phyloP scores from a whole-genome alignment of 2,888 invertebrate species.

The Thecocarcelia acutangulata region DNA sequence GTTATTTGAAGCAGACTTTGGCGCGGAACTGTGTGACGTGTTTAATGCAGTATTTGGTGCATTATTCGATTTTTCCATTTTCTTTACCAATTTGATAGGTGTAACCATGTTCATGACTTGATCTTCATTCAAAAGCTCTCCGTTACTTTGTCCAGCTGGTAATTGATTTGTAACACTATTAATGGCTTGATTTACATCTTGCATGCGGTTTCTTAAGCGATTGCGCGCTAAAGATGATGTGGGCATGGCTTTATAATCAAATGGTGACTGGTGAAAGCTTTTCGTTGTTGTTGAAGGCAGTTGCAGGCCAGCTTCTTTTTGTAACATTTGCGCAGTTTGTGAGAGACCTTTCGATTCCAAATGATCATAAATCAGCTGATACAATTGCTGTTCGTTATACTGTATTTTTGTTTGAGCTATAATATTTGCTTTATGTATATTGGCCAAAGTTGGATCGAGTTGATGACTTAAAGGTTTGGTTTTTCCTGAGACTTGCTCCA shows the following conservation, averaged over 20 bases:
- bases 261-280: constrained; percentile 80
- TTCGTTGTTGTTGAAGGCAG: constrained; percentile 78
- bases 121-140: constrained; percentile 67
- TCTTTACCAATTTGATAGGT: constrained; percentile 77
- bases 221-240: constrained; percentile 75
- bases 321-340: constrained; percentile 88
- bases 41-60: constrained; percentile 3
- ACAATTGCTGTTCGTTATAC: constrained; percentile 95
- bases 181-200: constrained; percentile 76
- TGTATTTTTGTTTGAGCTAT: constrained; percentile 97
- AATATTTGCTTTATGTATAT: constrained; percentile 95
- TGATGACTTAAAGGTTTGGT: constrained; percentile 89
- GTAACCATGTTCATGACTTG: constrained; percentile 68
- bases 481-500: constrained; percentile 95
- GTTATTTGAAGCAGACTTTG: constrained; percentile 43
- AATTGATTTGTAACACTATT: constrained; percentile 52
- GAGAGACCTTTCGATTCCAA: constrained; percentile 88
- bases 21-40: constrained; percentile 2
- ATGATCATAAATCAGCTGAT: constrained; percentile 95
- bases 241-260: constrained; percentile 78
- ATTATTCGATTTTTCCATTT: constrained; percentile 70
- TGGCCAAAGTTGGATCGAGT: constrained; percentile 92
- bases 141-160: constrained; percentile 10
- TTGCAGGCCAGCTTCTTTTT: constrained; percentile 88
- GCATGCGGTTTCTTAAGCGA: constrained; percentile 78